phyloP scores from a whole-genome alignment of 1,140 invertebrate genomes.

The Drosophila nasuta region DNA sequence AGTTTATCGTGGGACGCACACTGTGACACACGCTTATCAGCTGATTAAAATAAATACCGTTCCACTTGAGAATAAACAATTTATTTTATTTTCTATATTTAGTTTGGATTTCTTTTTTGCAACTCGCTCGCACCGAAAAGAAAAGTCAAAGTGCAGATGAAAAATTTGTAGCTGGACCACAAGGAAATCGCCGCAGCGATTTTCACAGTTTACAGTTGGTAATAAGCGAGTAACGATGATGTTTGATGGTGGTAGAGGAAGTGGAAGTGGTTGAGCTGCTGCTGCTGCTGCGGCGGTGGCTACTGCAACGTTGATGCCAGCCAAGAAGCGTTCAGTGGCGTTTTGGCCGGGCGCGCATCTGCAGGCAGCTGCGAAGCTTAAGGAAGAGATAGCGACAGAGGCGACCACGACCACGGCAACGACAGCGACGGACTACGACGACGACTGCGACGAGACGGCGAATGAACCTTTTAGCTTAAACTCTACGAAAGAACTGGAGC shows the following conservation, averaged over 20 bases:
- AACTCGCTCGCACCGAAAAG: neutral
- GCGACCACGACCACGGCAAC: conserved; percentile 12
- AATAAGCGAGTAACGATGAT: conserved; percentile 26
- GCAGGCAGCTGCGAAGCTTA: conserved; percentile 55
- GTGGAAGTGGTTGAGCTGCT: conserved; percentile 2
- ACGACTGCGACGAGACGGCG: conserved; percentile 16
- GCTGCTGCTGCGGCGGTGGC: conserved; percentile 11
- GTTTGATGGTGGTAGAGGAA: conserved; percentile 6
- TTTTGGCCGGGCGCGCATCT: conserved; percentile 53
- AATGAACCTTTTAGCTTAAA: conserved; percentile 82
- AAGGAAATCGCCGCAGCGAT: conserved; percentile 4
- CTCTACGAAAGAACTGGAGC: conserved; percentile 82
- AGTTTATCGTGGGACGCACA: conserved; percentile 38
- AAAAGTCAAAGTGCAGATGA: conserved; percentile 9
- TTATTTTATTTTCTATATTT: neutral
- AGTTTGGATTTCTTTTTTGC: neutral
- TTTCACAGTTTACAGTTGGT: conserved; percentile 22
- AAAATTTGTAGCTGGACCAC: conserved; percentile 18
- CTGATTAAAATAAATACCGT: conserved; percentile 54
- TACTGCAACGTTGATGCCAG: conserved; percentile 41
- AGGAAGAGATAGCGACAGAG: conserved; percentile 41
- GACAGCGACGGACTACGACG: conserved; percentile 12
- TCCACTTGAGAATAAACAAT: conserved; percentile 29
- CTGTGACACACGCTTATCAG: conserved; percentile 47
- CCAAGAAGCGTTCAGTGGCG: conserved; percentile 33